Evolutionary conservation across 2,888 invertebrate species (phyloP), one percentile per base, ranked within the genome.

Genomic region (Philereme vetulata): DNA sequence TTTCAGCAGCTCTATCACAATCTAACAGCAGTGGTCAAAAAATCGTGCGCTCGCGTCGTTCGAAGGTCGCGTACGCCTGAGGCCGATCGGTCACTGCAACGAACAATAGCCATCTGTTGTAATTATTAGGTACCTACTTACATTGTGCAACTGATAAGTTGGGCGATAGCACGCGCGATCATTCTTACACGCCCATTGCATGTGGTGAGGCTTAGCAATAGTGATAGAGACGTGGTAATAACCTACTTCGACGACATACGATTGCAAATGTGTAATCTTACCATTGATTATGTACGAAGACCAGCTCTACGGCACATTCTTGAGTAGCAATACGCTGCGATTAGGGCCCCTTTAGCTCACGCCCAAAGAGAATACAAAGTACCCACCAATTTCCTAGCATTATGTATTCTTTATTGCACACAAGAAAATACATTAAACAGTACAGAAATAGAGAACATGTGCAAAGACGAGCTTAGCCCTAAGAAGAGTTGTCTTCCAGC

Each of bases 41-140:
- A 90, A 86, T 89, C 90, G 91, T 90, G 90, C 85, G 79, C 80
- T 65, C 60, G 81, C 78, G 81, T 76, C 80, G 79, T 74, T 66
- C 78, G 89, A 91, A 90, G 90, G 90, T 86, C 88, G 81, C 72
- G 64, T 75, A 74, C 77, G 80, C 77, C 75, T 77, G 82, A 84
- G 86, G 85, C 85, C 87, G 84, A 84, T 86, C 86, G 85, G 87
- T 86, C 87, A 86, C 84, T 80, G 72, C 77, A 84, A 86, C 75
- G 84, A 88, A 91, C 90, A 91, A 92, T 90, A 79, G 88, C 79
- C 86, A 90, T 90, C 91, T 83, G 85, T 88, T 88, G 89, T 91
- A 91, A 90, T 90, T 89, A 89, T 86, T 88, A 57, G 60, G 34
- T 62, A 57, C 85, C 85, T 87, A 85, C 85, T 85, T 87, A 85